Percentiles rank a stretch among this genome's conserved stretches.
Evolutionary conservation across 2,113 vertebrate species (phyloP).

Genomic region (Pygoscelis adeliae): DNA sequence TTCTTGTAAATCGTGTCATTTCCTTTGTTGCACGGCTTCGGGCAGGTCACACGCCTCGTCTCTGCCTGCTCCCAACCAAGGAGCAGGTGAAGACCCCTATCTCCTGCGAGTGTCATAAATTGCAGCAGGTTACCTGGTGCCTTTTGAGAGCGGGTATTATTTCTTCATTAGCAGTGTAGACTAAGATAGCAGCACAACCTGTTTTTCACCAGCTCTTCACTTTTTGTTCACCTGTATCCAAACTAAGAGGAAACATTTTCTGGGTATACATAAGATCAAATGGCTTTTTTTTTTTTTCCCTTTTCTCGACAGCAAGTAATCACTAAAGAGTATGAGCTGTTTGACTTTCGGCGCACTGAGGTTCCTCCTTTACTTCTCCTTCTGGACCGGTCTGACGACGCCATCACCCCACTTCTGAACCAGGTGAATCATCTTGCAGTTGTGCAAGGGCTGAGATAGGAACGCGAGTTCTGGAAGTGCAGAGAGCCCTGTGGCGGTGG

Average conservation of each 20-base stretch:
- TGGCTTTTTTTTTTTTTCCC: neutral
- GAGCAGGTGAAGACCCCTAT: neutral
- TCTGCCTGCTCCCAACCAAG: neutral
- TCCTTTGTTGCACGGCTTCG: rapidly evolving
- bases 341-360: conserved; percentile 95
- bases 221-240: neutral
- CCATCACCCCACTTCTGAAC: conserved; percentile 89
- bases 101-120: neutral
- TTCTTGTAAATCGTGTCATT: neutral
- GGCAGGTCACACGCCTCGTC: rapidly evolving
- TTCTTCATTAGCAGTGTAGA: neutral
- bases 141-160: neutral
- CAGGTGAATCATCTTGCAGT: conserved; percentile 56
- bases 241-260: neutral
- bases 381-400: conserved; percentile 91
- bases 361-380: conserved; percentile 93
- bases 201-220: neutral
- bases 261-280: neutral
- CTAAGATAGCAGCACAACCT: neutral
- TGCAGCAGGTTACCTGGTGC: neutral
- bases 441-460: neutral
- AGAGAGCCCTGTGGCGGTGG: neutral
- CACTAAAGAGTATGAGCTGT: conserved; percentile 95
- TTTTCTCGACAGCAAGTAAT: conserved; percentile 88
- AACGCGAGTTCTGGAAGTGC: neutral